Percentiles rank a stretch among this genome's conserved stretches.
Conservation (phyloP, 2,113 vertebrate genomes). For the Corythaixoides concolor region DNA sequence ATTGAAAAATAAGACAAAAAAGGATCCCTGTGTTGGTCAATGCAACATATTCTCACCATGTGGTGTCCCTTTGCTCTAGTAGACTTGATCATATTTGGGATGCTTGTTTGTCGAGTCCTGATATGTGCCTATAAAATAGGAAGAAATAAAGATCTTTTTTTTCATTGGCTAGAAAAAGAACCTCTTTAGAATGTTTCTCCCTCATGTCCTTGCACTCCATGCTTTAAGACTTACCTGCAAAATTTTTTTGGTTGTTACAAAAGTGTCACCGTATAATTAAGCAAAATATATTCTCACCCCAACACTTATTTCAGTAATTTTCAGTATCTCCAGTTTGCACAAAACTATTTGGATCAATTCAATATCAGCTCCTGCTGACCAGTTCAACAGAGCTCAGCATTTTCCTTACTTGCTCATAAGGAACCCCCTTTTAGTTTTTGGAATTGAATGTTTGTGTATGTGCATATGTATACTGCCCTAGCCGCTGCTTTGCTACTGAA, state of each 20-base stretch:
- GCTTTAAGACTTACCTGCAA: neutral
- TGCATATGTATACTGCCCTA: neutral
- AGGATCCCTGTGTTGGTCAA: neutral
- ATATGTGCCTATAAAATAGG: neutral
- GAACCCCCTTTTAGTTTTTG: neutral
- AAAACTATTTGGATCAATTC: neutral
- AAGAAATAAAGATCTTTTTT: neutral
- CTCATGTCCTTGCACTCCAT: rapidly evolving
- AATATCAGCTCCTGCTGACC: neutral
- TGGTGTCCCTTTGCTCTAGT: neutral
- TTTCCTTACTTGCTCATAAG: neutral
- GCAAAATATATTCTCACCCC: neutral
- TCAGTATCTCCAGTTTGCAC: neutral
- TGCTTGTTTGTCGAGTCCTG: neutral
- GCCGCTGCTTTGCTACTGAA: neutral
- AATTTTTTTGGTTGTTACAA: neutral
- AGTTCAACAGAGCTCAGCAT: neutral
- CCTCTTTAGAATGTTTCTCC: neutral
- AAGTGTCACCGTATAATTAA: neutral
- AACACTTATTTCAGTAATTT: neutral
- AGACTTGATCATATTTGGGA: neutral
- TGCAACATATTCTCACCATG: neutral
- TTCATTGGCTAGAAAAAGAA: neutral
- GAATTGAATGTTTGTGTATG: neutral
- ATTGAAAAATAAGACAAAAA: neutral